Conservation (phyloP, 2,797 vertebrate genomes). For the Hypotaenidia okinawae region DNA sequence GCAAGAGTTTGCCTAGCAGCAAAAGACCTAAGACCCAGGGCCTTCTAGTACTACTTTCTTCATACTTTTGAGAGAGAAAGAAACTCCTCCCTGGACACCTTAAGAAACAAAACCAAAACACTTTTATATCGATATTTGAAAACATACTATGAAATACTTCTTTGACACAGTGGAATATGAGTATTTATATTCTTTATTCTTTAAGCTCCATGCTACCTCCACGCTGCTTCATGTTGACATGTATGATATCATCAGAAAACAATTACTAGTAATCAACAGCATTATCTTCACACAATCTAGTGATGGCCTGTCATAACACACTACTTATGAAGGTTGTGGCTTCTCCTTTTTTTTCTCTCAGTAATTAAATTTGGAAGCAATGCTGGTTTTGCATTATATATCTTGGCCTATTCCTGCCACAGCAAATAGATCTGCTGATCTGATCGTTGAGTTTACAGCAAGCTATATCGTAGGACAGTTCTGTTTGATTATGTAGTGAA, state of each 20-base stretch:
- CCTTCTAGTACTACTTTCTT: not conserved
- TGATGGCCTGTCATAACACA: not conserved
- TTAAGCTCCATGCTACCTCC: not conserved
- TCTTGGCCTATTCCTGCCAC: not conserved
- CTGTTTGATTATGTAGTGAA: not conserved
- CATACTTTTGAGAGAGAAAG: not conserved
- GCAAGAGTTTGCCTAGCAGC: not conserved
- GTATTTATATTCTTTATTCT: not conserved
- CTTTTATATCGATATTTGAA: not conserved
- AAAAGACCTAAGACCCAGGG: not conserved
- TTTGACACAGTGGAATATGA: not conserved
- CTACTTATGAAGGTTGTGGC: fast-evolving
- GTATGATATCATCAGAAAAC: not conserved
- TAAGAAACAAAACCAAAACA: not conserved
- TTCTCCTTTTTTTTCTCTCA: not conserved
- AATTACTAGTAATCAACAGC: not conserved
- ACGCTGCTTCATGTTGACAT: not conserved
- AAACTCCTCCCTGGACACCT: not conserved
- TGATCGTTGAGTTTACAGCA: not conserved
- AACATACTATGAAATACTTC: not conserved
- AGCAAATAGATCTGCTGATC: not conserved
- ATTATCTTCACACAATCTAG: not conserved
- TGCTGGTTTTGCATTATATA: not conserved
- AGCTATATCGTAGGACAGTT: not conserved
- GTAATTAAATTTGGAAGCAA: not conserved